Evolutionary conservation across 2,888 invertebrate species (phyloP).

Genomic region (Clostera curtula): DNA sequence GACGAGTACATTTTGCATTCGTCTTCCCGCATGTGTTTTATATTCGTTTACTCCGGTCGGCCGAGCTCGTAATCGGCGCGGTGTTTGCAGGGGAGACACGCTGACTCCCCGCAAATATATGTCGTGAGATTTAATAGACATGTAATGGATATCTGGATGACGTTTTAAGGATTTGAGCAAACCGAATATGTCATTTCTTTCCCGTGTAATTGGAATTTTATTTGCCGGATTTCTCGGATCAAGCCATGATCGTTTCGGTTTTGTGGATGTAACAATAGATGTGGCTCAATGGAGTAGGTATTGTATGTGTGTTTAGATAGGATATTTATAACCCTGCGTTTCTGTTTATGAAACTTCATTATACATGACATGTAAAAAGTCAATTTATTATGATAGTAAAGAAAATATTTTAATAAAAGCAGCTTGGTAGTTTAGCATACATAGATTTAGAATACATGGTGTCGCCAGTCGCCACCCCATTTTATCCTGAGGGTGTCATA

Average conservation of each 20-base stretch:
- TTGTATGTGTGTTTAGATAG: too few species aligned
- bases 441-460: too few species aligned
- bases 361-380: too few species aligned
- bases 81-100: conserved; percentile 71
- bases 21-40: conserved; percentile 73
- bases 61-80: conserved; percentile 68
- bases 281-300: conserved; percentile 7
- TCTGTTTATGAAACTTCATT: too few species aligned
- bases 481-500: too few species aligned
- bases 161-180: conserved; percentile 75
- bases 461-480: too few species aligned
- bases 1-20: conserved; percentile 69
- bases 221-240: conserved; percentile 68
- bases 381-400: too few species aligned
- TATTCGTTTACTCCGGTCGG: conserved; percentile 74
- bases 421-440: too few species aligned
- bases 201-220: conserved; percentile 68
- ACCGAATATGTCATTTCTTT: conserved; percentile 73
- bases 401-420: too few species aligned
- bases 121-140: conserved; percentile 76
- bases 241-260: conserved; percentile 41
- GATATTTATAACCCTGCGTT: too few species aligned
- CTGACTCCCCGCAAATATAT: conserved; percentile 73
- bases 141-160: conserved; percentile 76
- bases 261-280: conserved; percentile 14